Base-by-base conservation (phyloP, 2,113 vertebrate genomes). In the Empidonax traillii region DNA sequence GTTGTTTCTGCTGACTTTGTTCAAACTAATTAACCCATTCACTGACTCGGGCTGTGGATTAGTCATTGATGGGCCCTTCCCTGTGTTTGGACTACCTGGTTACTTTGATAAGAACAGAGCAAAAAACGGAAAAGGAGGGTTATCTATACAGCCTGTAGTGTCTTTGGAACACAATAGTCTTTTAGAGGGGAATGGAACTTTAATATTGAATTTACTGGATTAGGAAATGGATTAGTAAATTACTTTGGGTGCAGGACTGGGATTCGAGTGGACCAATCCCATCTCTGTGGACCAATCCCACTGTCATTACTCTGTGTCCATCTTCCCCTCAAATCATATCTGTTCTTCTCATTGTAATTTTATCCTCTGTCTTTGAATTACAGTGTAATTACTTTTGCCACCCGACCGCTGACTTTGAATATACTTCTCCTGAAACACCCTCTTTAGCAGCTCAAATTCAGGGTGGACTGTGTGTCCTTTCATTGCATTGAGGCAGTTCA, bases 401-500 rank as follows among this genome's bases (percentile, higher is more conserved):
- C n/a, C 49, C 3, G 2, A 2, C 25, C 49, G n/a, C 51, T 80
- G 25, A 28, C 51, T 85, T n/a, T 5, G 43, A 69, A 37, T 25
- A 2, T 58, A 41, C 30, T 67, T 76, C 28, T 91, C 28, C 58
- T 44, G 31, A 43, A 62, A 28, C 55, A 33, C 44, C 18, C 5
- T n/a, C 28, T 71, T 30, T 47, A 55, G 12, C 28, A 16, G 43
- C 61, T 76, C 63, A 46, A 1, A 9, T 16, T 79, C 67, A 14
- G 33, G 1, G 1, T 49, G 41, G 56, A 17, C 44, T 15, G 44
- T 0, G 0, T 6, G 24, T 58, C 28, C 37, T 89, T 65, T 73
- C 33, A 6, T 43, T 87, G n/a, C 55, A 18, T 23, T 43, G 19
- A 37, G 63, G 37, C n/a, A 67, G 22, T 17, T 71, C 61, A 43